Evolutionary conservation across 2,797 vertebrate species (phyloP), one percentile per base, ranked within the genome.

Genomic region (Acipenser oxyrinchus): DNA sequence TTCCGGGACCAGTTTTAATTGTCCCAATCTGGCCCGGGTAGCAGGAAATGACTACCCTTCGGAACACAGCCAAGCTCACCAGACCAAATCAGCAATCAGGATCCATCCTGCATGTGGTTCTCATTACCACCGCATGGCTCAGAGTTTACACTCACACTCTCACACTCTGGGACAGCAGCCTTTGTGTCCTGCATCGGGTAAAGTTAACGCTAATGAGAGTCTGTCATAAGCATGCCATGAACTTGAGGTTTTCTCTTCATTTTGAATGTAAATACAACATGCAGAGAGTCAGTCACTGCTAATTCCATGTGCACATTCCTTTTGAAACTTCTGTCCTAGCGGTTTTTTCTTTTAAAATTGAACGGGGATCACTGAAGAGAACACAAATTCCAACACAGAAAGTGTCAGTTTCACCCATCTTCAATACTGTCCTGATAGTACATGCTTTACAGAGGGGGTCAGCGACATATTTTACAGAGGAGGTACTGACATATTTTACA

Each of bases 81-180:
- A 83, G 86, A 84, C 82, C 83, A 81, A 80, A 83, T 78, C 77
- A 77, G 60, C 72, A 83, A 83, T 80, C 77, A 76, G 37, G 76
- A 84, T 85, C 86, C 82, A 84, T 82, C 80, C 73, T 68, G 78
- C 84, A 82, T 78, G 78, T 80, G 83, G 61, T 87, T 78, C 75
- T 87, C 83, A 89, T 92, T 89, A 91, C 75, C 9, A 37, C 87
- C 89, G 92, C 78, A 80, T 88, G 91, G 83, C 86, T 82, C 79
- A 80, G 74, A 90, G 92, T 89, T 88, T 79, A 83, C 65, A 76
- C 79, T 84, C 79, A 80, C 81, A 82, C 9, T 73, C 81, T 76
- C 74, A 77, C 82, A 81, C 82, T 83, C 83, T 83, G 73, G 77
- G 80, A 86, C 87, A 84, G 84, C 77, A 78, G 81, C 74, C 84